Evolutionary conservation across 2,113 vertebrate genomes (phyloP), one percentile per base, ranked within the genome.

Genomic region (Eptesicus fuscus): DNA sequence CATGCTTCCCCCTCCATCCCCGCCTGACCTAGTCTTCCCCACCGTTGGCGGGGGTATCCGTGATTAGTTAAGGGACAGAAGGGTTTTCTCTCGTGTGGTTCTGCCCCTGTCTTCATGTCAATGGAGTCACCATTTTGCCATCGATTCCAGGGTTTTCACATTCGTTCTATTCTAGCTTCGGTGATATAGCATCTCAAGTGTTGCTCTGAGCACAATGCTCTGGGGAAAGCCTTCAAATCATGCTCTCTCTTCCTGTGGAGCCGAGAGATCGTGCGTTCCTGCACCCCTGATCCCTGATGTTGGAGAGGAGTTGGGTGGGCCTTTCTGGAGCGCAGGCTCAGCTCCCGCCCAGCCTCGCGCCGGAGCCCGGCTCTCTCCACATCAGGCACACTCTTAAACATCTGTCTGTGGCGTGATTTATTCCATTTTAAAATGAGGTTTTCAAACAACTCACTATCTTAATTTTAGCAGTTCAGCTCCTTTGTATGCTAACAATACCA

Each of bases 381-480:
- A 89, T 59, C 83, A 16, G 63, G 73, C 67, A 28, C 59, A 42
- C 93, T 28, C 92, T 92, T 93, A 93, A 97, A 98, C 96, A 96
- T 95, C 76, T 91, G 97, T 94, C 95, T 97, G 97, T 83, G 90
- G 51, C 28, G 9, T 97, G 85, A 96, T 95, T 97, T 97, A 97
- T 97, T 98, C 97, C 97, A 61, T 89, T 96, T 96, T 88, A 98
- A 98, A 98, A 94, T 82, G 61, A 97, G 93, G 96, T 98, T 98
- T 98, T 97, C 97, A 98, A 98, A 98, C 98, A 98, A 97, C 97
- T 98, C 96, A 20, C 93, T 97, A 53, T 97, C 96, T 98, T 98
- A 97, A 97, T 98, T 98, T 98, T 97, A 98, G 93, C 96, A 97
- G 96, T 98, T 98, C 97, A 92, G 97, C 85, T 97, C 96, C 97